A percentile compares a stretch with the other conserved stretches of the same genome.
Evolutionary conservation across 2,113 vertebrate genomes (phyloP).

Genomic region (Phyllostomus hastatus): DNA sequence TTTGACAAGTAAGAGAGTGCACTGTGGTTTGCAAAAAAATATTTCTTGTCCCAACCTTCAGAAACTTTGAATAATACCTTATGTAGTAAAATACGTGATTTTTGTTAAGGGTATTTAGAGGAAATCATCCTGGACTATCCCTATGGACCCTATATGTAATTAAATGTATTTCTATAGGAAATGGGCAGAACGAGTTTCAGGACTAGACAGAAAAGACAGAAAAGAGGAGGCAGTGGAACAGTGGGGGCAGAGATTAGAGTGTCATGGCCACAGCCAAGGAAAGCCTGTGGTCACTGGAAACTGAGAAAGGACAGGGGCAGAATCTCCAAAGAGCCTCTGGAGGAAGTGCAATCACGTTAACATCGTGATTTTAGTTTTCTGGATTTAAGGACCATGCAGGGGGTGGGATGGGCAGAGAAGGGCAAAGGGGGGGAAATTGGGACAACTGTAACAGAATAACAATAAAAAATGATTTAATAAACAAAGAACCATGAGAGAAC

Average conservation of each 20-base stretch:
- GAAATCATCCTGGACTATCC: not conserved
- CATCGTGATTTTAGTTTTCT: not conserved
- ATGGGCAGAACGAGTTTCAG: not conserved
- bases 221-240: not conserved
- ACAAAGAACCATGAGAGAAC: not conserved
- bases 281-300: not conserved
- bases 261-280: not conserved
- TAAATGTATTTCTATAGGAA: not conserved
- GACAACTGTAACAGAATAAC: too few relatives aligned
- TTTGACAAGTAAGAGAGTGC: not conserved
- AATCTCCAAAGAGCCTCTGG: not conserved
- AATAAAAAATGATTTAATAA: too few relatives aligned
- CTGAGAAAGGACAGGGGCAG: not conserved
- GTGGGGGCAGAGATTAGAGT: too few relatives aligned
- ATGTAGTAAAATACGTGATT: not conserved
- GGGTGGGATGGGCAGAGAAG: too few relatives aligned
- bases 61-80: not conserved
- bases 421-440: too few relatives aligned
- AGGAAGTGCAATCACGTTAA: too few relatives aligned
- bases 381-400: not conserved
- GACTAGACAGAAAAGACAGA: not conserved
- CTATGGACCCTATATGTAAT: not conserved
- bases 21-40: not conserved
- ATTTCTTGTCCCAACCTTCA: not conserved
- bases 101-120: not conserved